Conservation (phyloP, 1,140 invertebrate genomes). For the Alviniconcha marisindica region DNA sequence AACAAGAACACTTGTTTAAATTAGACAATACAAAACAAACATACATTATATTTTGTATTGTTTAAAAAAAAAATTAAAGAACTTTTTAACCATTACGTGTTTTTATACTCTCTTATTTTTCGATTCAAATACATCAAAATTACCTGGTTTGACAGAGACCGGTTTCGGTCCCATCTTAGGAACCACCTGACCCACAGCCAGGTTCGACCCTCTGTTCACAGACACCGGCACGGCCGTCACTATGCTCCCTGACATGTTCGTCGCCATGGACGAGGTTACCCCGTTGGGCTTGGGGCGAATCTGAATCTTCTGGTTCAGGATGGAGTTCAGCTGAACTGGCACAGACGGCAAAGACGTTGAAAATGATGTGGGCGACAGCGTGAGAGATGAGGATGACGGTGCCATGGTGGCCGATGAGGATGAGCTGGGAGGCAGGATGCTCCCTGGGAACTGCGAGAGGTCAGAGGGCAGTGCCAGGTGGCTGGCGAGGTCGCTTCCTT, state of each 20-base stretch:
- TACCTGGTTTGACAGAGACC: conserved; percentile 15
- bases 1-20: too few species aligned
- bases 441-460: conserved; percentile 33
- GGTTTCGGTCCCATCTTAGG: conserved; percentile 34
- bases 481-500: background rate
- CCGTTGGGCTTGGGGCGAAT: conserved; percentile 62
- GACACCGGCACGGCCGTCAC: background rate
- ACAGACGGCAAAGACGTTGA: conserved; percentile 16
- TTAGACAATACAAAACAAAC: too few species aligned
- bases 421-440: conserved; percentile 25
- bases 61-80: too few species aligned
- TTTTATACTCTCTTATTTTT: too few species aligned
- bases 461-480: conserved; percentile 1
- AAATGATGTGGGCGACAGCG: conserved; percentile 20
- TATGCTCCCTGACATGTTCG: background rate
- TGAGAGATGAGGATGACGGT: background rate
- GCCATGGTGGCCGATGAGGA: background rate
- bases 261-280: background rate
- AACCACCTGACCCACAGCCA: background rate
- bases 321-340: conserved; percentile 52
- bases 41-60: too few species aligned
- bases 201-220: background rate
- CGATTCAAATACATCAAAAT: too few species aligned
- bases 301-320: conserved; percentile 62
- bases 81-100: too few species aligned